Evolutionary conservation across 2,888 invertebrate species (phyloP).

Genomic region (Coremacera marginata): DNA sequence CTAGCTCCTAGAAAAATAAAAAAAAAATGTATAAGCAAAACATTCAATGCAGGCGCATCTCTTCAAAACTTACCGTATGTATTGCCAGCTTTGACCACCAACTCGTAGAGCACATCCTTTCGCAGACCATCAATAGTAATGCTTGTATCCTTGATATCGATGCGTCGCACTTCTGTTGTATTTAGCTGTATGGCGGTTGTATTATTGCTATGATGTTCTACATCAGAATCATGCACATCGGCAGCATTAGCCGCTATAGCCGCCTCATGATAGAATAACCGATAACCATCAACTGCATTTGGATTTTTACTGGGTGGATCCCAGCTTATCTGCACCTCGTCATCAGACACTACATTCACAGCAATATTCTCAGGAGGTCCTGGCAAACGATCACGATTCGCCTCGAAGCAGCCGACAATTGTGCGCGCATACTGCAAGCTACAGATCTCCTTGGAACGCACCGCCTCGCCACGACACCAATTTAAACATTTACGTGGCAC

Average conservation of each 20-base stretch:
- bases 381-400: slow-evolving; percentile 81
- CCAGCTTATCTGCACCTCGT: slow-evolving; percentile 78
- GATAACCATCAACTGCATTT: slow-evolving; percentile 84
- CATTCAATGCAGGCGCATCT: not conserved
- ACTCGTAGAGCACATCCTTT: slow-evolving; percentile 82
- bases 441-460: slow-evolving; percentile 76
- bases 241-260: slow-evolving; percentile 64
- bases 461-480: slow-evolving; percentile 85
- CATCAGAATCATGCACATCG: slow-evolving; percentile 37
- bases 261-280: slow-evolving; percentile 83
- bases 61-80: slow-evolving; percentile 73
- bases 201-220: slow-evolving; percentile 41
- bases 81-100: slow-evolving; percentile 86
- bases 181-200: slow-evolving; percentile 42
- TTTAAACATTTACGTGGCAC: slow-evolving; percentile 86
- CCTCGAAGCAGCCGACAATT: slow-evolving; percentile 86
- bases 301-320: slow-evolving; percentile 86
- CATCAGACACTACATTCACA: slow-evolving; percentile 72
- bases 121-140: slow-evolving; percentile 79
- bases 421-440: slow-evolving; percentile 80
- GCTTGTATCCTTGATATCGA: slow-evolving; percentile 80
- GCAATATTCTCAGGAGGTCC: slow-evolving; percentile 82
- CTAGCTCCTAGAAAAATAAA: slow-evolving; percentile 74
- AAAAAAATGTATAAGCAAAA: not conserved
- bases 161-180: slow-evolving; percentile 74